phyloP scores from a whole-genome alignment of 2,888 invertebrate genomes.

The Luffia ferchaultella region DNA sequence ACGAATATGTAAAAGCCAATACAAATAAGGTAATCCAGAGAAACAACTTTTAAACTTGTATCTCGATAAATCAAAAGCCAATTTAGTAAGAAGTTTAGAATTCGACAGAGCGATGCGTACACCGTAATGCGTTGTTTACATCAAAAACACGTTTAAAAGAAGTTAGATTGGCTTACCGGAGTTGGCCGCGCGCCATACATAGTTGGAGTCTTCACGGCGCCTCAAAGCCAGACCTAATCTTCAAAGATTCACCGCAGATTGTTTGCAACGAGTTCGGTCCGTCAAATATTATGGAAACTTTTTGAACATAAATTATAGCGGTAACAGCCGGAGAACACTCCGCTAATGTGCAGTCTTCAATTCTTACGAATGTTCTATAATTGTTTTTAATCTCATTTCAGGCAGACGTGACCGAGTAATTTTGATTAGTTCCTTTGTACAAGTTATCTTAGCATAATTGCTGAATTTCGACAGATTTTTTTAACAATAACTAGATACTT shows the following conservation, averaged over 20 bases:
- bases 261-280: slow-evolving; percentile 52
- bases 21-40: no score
- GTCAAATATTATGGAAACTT: slow-evolving; percentile 53
- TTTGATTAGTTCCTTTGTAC: no score
- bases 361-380: no score
- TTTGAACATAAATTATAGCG: slow-evolving; percentile 43
- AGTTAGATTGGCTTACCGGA: slow-evolving; percentile 64
- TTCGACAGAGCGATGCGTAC: slow-evolving; percentile 29
- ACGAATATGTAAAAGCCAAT: no score
- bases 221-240: slow-evolving; percentile 54
- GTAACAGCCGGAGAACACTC: slow-evolving; percentile 11
- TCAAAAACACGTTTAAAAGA: slow-evolving; percentile 67
- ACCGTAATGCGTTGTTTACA: slow-evolving; percentile 58
- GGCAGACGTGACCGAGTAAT: no score
- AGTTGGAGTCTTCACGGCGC: slow-evolving; percentile 51
- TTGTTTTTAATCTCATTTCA: no score
- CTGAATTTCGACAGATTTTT: no score
- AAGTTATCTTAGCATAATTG: no score
- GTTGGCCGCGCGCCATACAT: slow-evolving; percentile 57
- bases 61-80: slow-evolving; percentile 50
- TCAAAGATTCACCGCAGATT: slow-evolving; percentile 54
- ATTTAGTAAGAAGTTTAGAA: slow-evolving; percentile 49
- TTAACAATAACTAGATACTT: no score
- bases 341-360: not conserved
- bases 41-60: no score